A percentile compares a stretch with the other conserved stretches of the same genome.
Conservation (phyloP, 1,140 invertebrate genomes). For the Calliopsis andreniformis region DNA sequence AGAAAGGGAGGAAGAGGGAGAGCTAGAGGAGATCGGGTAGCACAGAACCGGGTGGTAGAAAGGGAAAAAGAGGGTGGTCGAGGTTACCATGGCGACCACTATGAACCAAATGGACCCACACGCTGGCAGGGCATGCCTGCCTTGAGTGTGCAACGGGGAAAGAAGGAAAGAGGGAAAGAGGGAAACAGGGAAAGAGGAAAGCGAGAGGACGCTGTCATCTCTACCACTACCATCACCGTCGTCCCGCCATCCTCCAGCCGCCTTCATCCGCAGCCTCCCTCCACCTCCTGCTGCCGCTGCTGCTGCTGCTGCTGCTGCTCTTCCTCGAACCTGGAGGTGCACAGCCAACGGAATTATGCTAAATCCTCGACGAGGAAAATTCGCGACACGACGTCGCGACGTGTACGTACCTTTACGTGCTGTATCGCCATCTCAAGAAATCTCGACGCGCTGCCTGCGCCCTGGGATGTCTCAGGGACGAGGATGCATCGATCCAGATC, state of each 20-base stretch:
- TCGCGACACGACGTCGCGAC: constrained; percentile 65
- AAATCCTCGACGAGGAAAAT: constrained; percentile 71
- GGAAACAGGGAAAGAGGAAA: constrained; percentile 46
- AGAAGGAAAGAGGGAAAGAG: constrained; percentile 52
- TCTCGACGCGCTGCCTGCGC: constrained; percentile 36
- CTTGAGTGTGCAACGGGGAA: constrained; percentile 66
- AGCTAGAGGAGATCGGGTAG: constrained; percentile 49
- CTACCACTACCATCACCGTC: constrained; percentile 52
- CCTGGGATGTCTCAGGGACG: constrained; percentile 13
- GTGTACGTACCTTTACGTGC: constrained; percentile 58
- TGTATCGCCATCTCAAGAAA: constrained; percentile 62
- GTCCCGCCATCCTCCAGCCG: constrained; percentile 21
- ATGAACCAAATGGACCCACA: constrained; percentile 77
- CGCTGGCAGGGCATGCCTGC: constrained; percentile 69
- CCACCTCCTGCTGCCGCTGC: not conserved
- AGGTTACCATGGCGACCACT: constrained; percentile 76
- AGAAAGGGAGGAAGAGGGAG: constrained; percentile 18
- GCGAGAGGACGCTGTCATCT: constrained; percentile 48
- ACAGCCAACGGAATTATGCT: constrained; percentile 70
- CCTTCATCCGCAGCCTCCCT: constrained; percentile 9
- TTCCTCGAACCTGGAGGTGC: constrained; percentile 34
- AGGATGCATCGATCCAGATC: constrained; percentile 56
- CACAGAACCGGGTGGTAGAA: constrained; percentile 58
- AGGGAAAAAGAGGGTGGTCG: constrained; percentile 71
- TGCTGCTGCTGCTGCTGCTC: too few species aligned